phyloP scores from a whole-genome alignment of 2,888 invertebrate species.

The Cheiracanthium punctorium region DNA sequence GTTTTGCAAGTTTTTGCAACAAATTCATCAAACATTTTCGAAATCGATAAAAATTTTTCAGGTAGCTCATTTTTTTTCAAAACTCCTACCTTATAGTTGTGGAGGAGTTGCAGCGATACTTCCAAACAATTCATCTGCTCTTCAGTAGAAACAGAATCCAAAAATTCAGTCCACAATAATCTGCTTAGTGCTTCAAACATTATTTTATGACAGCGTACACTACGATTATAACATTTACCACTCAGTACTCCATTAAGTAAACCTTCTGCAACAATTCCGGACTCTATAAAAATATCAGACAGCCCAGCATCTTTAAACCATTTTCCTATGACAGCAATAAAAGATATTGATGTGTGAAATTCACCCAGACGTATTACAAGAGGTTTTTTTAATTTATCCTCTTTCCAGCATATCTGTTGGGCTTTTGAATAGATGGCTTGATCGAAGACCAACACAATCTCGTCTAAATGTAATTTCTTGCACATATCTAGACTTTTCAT shows the following conservation, averaged over 20 bases:
- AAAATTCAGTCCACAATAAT: conserved; percentile 1
- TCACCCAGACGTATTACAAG: not conserved
- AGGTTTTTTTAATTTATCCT: not conserved
- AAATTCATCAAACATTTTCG: no score
- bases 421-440: not conserved
- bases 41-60: no score
- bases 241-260: not conserved
- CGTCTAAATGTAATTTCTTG: not conserved
- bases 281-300: no score
- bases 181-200: not conserved
- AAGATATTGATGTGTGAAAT: no score
- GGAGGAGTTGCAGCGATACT: no score
- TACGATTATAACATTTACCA: not conserved
- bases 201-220: not conserved
- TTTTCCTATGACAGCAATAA: no score
- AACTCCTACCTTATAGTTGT: no score
- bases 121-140: not conserved
- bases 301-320: no score
- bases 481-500: not conserved
- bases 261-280: not conserved
- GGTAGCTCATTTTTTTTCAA: no score
- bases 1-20: not conserved
- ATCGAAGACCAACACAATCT: not conserved
- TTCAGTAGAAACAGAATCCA: conserved; percentile 11
- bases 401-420: not conserved